Evolutionary conservation across 1,140 invertebrate species (phyloP), one percentile per base, ranked within the genome.

Genomic region (Apis cerana): DNA sequence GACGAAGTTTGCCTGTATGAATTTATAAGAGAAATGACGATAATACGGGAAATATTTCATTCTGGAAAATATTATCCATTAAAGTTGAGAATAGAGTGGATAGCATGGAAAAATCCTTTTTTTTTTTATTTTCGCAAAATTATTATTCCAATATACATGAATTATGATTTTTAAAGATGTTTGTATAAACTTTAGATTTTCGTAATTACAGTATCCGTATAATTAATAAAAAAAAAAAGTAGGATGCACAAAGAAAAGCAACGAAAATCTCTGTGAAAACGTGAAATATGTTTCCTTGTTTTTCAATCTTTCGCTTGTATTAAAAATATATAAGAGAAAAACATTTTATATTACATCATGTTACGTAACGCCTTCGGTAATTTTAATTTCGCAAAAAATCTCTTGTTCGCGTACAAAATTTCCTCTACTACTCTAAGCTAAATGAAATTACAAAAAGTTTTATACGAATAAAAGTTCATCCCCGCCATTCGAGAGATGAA

Each of bases 1-100:
- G 19, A 48, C 19, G 21, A 59, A 59, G 33, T 43, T 48, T 13
- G 33, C 19, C 56, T 59, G 56, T n/a, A 61, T 27, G 56, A 74
- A 74, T 59, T 33, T 43, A 59, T 15, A 27, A 74, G 27, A 74
- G 4, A 61, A 61, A 74, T 74, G 56, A 33, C 21, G 21, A 74
- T 48, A 59, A 59, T 74, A 74, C 33, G 71, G 17, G 56, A 9
- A 61, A 74, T 61, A 56, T 10, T 59, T 23, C 27, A 21, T 15
- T 59, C 56, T 43, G 19, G 27, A 69, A 9, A 23, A 13, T 13
- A 50, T 48, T 70, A 70, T 68, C 15, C n/a, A 12, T 68, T 50
- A 50, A 12, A 68, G 33, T 8, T 48, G 43, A 68, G 15, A 68
- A 15, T 11, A 62, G 33, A 0, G 5, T 43, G 33, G 33, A 43